Evolutionary conservation across 1,140 invertebrate species (phyloP).

Genomic region (Vollenhovia emeryi): DNA sequence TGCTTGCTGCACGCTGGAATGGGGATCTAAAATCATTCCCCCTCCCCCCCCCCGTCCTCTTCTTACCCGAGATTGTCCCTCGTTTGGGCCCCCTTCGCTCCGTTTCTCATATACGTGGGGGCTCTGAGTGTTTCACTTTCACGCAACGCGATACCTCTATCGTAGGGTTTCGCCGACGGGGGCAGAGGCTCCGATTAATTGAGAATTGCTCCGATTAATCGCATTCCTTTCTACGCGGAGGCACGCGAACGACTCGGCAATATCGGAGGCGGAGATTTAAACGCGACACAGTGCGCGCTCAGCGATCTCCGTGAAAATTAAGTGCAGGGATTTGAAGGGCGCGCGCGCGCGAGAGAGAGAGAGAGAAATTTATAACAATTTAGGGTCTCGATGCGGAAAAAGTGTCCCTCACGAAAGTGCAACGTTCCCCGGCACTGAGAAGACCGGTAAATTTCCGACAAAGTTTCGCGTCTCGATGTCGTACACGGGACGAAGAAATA

Average conservation of each 20-base stretch:
- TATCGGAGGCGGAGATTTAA: conserved; percentile 34
- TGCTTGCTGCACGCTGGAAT: too few relatives aligned
- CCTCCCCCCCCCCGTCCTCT: too few relatives aligned
- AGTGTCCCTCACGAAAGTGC: not conserved
- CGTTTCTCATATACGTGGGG: not conserved
- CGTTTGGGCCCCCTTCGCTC: too few relatives aligned
- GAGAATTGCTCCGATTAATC: conserved; percentile 12
- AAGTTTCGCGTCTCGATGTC: not conserved
- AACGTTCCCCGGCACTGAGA: not conserved
- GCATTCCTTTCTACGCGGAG: not conserved
- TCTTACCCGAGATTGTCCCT: too few relatives aligned
- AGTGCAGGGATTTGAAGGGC: not conserved
- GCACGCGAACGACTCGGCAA: conserved; percentile 18
- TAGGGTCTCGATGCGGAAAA: not conserved
- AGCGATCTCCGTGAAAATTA: not conserved
- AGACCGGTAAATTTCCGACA: not conserved
- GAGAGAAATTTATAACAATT: not conserved
- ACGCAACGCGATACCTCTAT: conserved; percentile 54
- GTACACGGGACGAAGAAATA: not conserved
- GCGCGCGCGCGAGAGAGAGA: not conserved
- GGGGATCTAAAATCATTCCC: too few relatives aligned
- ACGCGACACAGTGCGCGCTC: conserved; percentile 5
- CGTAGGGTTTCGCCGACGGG: not conserved
- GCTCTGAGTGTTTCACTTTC: conserved; percentile 38
- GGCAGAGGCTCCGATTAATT: conserved; percentile 3